Base-by-base conservation (phyloP, 2,797 vertebrate species). In the Callimico goeldii region DNA sequence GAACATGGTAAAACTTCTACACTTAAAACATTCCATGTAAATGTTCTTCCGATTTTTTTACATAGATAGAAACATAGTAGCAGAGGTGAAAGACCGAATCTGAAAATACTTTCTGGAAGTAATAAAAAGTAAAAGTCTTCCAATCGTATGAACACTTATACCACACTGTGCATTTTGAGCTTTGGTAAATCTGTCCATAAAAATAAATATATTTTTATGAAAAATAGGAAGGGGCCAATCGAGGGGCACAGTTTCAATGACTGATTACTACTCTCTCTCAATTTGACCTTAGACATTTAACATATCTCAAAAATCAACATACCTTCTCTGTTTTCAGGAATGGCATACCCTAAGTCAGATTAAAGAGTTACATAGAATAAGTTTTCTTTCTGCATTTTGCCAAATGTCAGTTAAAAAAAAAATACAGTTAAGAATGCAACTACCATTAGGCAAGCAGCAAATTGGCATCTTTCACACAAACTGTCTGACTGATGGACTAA, bases 381-480 rank as follows among this genome's bases (percentile, higher is more conserved):
- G 28, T 14, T 77, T 55, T 76, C 26, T 77, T 83, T 48, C 14
- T 58, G 4, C 14, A 83, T 57, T 92, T 92, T 91, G 0, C 41
- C 70, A 75, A 92, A 64, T 17, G 1, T 83, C 14, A 48, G 39
- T 84, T 64, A 22, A 81, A 70, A 30, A 30, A 70, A 50, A 77
- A 75, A 64, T 92, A 26, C 6, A 72, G 13, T 95, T 90, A 86
- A 84, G 84, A 82, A 93, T 58, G 33, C 24, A 86, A 33, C 70
- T 61, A 5, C 61, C 87, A 57, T 91, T 91, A 94, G 76, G 43
- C 87, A 96, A 70, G 33, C 95, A 67, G 57, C 22, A 86, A 83
- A 76, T 28, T 76, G 89, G 76, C 46, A 79, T 76, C 88, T 72
- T 57, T 14, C 30, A 48, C 72, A 52, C 20, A 72, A 86, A 79